Base-by-base conservation (phyloP, 2,888 invertebrate species). In the Blastobasis adustella region DNA sequence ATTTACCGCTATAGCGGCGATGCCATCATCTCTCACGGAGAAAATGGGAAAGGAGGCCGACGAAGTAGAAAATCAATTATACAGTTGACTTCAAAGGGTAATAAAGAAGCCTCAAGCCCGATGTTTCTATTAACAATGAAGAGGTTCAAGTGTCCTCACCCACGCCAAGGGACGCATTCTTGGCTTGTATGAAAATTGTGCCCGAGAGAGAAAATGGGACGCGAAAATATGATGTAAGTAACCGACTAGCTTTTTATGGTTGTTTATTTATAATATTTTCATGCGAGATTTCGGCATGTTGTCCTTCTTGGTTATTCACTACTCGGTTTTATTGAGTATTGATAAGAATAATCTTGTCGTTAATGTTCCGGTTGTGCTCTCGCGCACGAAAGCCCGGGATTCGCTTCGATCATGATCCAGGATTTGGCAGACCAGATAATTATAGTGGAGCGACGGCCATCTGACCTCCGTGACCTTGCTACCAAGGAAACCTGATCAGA, bases 31-130 rank as follows among this genome's bases (percentile, higher is more conserved):
- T 71, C 61, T 58, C 62, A 70, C 52, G 58, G 59, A 60, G 73
- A 71, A 79, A 76, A 79, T 78, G 67, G 68, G 58, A 75, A 73
- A 69, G 61, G 58, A 57, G 60, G 55, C 61, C 69, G 66, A 42
- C 65, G 72, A 63, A 55, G 76, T 69, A 76, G 76, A 80, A 80
- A 81, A 79, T 77, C 76, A 75, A 81, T 79, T 76, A 76, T 69
- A 68, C 69, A 73, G 69, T 60, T 68, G 71, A 71, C 66, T 75
- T 73, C 67, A 67, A 67, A 68, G 57, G 56, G 63, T 73, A 68
- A 73, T 71, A 71, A 71, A 71, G 72, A 67, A 64, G 59, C 63
- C 57, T 57, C 55, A 57, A 57, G 61, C 58, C 53, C 63, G 67
- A 76, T 75, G 69, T 76, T 73, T 76, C 69, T 68, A 72, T 76